phyloP scores from a whole-genome alignment of 2,888 invertebrate species.

The Agonopterix subpropinquella region DNA sequence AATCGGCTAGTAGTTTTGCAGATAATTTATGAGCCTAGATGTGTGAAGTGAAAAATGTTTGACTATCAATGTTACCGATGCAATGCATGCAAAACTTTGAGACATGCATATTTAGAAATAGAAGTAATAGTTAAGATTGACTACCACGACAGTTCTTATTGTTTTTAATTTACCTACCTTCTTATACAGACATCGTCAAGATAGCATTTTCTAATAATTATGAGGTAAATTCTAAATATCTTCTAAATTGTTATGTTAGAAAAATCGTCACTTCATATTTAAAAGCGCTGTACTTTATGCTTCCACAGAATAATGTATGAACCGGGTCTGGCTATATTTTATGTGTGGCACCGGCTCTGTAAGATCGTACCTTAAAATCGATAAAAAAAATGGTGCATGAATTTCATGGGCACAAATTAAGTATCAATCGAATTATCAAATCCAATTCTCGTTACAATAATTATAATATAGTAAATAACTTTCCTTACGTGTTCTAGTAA shows the following conservation, averaged over 20 bases:
- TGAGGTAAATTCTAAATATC: conserved; percentile 14
- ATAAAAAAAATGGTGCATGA: too few relatives aligned
- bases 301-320: too few relatives aligned
- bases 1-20: conserved; percentile 24
- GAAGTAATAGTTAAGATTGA: conserved; percentile 25
- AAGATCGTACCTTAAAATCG: too few relatives aligned
- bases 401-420: too few relatives aligned
- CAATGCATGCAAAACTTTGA: conserved; percentile 41
- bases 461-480: too few relatives aligned
- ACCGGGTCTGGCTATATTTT: too few relatives aligned
- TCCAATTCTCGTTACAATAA: too few relatives aligned
- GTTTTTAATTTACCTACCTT: conserved; percentile 46
- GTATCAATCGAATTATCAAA: too few relatives aligned
- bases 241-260: neutral
- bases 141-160: conserved; percentile 30
- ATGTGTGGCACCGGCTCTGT: too few relatives aligned
- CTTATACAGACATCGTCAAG: conserved; percentile 37
- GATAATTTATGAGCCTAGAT: conserved; percentile 24
- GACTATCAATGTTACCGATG: conserved; percentile 26
- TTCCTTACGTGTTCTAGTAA: too few relatives aligned
- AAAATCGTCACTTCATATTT: conserved; percentile 26
- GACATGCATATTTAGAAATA: conserved; percentile 40
- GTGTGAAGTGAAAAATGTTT: conserved; percentile 25
- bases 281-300: neutral
- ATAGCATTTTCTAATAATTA: conserved; percentile 33